Percentiles rank a stretch among this genome's conserved stretches.
phyloP scores from a whole-genome alignment of 2,797 vertebrate species.

The Falco naumanni region DNA sequence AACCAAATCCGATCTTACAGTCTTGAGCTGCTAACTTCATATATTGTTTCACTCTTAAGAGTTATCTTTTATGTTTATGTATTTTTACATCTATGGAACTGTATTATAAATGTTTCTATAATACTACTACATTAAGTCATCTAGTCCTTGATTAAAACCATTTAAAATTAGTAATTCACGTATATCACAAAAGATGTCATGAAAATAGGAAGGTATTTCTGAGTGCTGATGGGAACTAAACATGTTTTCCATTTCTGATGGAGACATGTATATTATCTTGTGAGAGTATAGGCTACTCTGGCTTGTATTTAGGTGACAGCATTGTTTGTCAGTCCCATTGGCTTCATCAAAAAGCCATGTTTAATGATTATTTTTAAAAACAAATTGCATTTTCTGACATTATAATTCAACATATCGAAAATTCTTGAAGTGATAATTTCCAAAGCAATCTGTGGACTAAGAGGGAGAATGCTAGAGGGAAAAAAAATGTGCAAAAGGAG shows the following conservation, averaged over 20 bases:
- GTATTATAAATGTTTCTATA: not conserved
- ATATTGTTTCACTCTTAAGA: not conserved
- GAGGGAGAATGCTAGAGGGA: not conserved
- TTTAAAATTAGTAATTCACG: not conserved
- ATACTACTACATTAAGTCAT: not conserved
- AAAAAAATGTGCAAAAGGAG: not conserved
- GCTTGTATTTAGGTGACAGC: not conserved
- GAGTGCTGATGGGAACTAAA: slow-evolving; percentile 1
- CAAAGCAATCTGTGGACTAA: not conserved
- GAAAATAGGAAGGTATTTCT: not conserved
- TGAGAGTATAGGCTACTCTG: not conserved
- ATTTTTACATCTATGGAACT: not conserved
- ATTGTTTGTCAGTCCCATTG: not conserved
- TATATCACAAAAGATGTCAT: not conserved
- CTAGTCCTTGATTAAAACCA: not conserved
- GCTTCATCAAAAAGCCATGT: not conserved
- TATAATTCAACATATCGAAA: not conserved
- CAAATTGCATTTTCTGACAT: slow-evolving; percentile 6
- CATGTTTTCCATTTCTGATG: not conserved
- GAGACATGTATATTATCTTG: not conserved
- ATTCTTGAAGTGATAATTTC: not conserved
- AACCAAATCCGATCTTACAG: not conserved
- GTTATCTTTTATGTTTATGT: not conserved
- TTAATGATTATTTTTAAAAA: slow-evolving; percentile 18
- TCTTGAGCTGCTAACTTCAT: not conserved